Evolutionary conservation across 2,888 invertebrate species (phyloP), one percentile per base, ranked within the genome.

Genomic region (Pomacea canaliculata): DNA sequence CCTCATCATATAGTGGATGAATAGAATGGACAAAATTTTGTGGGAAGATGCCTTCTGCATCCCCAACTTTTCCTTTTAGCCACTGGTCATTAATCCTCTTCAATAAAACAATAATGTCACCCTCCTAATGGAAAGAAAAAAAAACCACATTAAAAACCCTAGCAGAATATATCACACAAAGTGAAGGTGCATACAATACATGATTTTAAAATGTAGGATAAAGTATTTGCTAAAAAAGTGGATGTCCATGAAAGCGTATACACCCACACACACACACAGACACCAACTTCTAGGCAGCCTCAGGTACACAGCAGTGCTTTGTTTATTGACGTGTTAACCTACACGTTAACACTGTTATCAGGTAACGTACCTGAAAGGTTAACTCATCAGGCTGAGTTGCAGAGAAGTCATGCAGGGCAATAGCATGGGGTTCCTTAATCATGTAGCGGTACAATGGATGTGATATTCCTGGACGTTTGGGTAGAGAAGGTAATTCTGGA

Each of bases 11-110:
- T 19, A 89, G 79, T 75, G 96, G 95, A 82, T 95, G 93, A 89
- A 94, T 94, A 69, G 96, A 91, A 84, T 95, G 94, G 81, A 96
- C 93, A 91, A 95, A 96, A 91, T 94, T 95, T 46, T 93, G 92
- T 1, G 97, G 97, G 91, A 97, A 96, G 83, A 96, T 94, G 63
- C 97, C 97, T 89, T 94, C 94, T 78, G 92, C 92, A 79, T 93
- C 94, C 75, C 93, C 93, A 74, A 94, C 91, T 83, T 93, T 93
- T 10, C 97, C 97, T 88, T 93, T 94, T 81, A 95, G 91, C 97
- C 97, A 97, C 83, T 96, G 95, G 59, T 93, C 92, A 88, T 95
- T 95, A 49, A 96, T 92, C 85, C 93, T 93, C 85, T 93, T 93
- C 83, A 94, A 89, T 85, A 97, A 91, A 82, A 94, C 93, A 78